phyloP scores from a whole-genome alignment of 2,113 vertebrate genomes.

The Copsychus sechellarum region DNA sequence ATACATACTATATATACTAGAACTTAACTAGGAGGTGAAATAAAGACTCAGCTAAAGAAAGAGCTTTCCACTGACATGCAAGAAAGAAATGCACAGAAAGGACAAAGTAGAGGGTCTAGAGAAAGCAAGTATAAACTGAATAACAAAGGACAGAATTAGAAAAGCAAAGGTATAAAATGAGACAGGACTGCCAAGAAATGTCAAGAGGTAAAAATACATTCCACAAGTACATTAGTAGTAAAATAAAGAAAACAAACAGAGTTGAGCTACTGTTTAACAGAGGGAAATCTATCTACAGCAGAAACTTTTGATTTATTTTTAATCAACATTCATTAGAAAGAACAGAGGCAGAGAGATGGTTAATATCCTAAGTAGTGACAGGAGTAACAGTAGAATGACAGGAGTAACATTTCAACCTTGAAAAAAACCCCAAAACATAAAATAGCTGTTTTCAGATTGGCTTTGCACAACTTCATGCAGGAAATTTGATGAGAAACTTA shows the following conservation, averaged over 20 bases:
- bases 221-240: neutral
- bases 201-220: neutral
- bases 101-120: neutral
- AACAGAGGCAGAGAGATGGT: neutral
- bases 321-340: neutral
- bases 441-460: neutral
- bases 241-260: neutral
- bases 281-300: neutral
- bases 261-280: neutral
- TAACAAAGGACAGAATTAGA: neutral
- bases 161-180: neutral
- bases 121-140: neutral
- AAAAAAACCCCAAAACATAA: neutral
- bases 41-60: neutral
- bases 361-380: neutral
- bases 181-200: neutral
- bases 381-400: neutral
- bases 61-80: neutral
- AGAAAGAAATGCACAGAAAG: neutral
- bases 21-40: neutral
- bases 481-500: neutral
- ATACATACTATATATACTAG: neutral
- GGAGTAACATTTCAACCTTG: neutral
- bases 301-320: neutral
- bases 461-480: neutral